A percentile compares a stretch with the other conserved stretches of the same genome.
These are phyloP conservation scores for Halcyon senegalensis DNA, from an alignment of 2,113 vertebrate species.

Conservation along the genomic window DNA sequence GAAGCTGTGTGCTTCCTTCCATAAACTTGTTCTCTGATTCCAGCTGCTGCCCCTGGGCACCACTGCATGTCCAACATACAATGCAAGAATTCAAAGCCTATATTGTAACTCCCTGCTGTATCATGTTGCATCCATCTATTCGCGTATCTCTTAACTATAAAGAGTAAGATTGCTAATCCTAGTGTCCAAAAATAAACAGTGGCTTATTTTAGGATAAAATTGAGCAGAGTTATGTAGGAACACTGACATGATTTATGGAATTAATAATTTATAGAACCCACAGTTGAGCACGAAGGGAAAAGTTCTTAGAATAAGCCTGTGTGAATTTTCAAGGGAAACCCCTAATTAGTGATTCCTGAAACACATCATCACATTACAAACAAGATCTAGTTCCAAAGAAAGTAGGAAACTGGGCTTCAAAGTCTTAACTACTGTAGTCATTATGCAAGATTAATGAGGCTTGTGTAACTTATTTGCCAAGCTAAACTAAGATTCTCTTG, in stretches of 20 bases:
- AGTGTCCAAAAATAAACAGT: neutral
- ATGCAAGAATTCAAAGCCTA: neutral
- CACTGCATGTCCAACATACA: neutral
- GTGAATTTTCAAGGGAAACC: conserved; percentile 61
- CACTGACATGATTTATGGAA: conserved; percentile 28
- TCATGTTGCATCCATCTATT: neutral
- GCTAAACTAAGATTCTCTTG: neutral
- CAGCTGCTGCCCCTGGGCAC: neutral
- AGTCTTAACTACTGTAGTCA: conserved; percentile 31
- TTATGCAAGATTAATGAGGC: conserved; percentile 51
- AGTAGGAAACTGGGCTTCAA: conserved; percentile 47
- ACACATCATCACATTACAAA: conserved; percentile 62
- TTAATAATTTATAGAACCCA: conserved; percentile 61
- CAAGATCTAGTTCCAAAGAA: conserved; percentile 42
- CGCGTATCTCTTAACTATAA: neutral
- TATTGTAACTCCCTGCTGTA: neutral
- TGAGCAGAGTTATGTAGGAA: conserved; percentile 7
- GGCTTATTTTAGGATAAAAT: conserved; percentile 32
- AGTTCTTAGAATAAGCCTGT: conserved; percentile 38
- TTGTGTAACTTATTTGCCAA: conserved; percentile 16
- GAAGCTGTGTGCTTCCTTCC: neutral
- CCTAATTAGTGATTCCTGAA: conserved; percentile 65
- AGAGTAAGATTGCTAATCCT: neutral
- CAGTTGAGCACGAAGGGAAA: neutral
- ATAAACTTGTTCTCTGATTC: neutral